phyloP scores from a whole-genome alignment of 1,140 invertebrate species.

The Cryptotermes secundus region DNA sequence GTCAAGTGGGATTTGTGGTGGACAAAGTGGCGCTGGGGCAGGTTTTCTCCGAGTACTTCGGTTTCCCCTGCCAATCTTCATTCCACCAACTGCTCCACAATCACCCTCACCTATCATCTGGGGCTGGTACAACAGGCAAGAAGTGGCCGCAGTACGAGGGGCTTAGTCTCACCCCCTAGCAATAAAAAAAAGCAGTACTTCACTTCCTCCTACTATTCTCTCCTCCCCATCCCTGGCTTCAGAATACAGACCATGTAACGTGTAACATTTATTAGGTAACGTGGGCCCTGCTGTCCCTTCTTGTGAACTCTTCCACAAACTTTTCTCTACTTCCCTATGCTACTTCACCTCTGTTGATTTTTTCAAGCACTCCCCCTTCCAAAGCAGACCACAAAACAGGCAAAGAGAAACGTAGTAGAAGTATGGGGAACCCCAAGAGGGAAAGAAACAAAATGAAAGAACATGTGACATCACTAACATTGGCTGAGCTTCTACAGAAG shows the following conservation, averaged over 20 bases:
- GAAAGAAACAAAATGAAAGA: constrained; percentile 5
- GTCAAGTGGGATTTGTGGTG: too few relatives aligned
- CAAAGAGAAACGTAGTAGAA: not conserved
- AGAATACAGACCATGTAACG: not conserved
- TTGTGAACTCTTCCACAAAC: not conserved
- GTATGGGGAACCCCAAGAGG: not conserved
- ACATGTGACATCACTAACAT: not conserved
- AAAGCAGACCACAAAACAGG: not conserved
- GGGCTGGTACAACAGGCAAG: too few relatives aligned
- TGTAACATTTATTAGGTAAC: not conserved
- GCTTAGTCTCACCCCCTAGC: too few relatives aligned
- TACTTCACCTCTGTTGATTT: not conserved
- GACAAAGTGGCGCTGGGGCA: too few relatives aligned
- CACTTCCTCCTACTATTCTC: too few relatives aligned
- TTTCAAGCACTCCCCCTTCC: not conserved
- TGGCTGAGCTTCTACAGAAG: not conserved
- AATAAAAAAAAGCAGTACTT: too few relatives aligned
- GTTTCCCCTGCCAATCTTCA: too few relatives aligned
- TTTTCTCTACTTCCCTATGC: not conserved
- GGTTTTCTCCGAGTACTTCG: too few relatives aligned
- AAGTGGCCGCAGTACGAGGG: too few relatives aligned
- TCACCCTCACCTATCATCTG: too few relatives aligned
- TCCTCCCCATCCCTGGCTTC: not conserved
- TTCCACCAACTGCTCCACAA: too few relatives aligned
- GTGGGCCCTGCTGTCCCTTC: not conserved